Base-by-base conservation (phyloP, 2,888 invertebrate species). In the Bellardia pandia region DNA sequence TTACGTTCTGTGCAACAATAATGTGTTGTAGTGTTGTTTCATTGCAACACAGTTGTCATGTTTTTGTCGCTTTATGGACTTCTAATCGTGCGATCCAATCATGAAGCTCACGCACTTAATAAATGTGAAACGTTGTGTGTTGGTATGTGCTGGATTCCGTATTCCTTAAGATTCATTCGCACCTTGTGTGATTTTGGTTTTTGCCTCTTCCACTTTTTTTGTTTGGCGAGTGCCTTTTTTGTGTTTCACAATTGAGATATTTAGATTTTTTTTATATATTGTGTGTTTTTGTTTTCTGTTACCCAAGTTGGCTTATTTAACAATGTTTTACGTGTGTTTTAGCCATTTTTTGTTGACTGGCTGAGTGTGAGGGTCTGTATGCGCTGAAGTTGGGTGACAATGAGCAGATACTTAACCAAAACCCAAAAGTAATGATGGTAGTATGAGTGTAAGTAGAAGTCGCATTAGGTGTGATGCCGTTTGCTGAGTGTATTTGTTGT, bases 1-100 rank as follows among this genome's bases (percentile, higher is more conserved):
- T 16, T 40, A 1, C 23, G 23, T 23, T 40, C 14, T 64, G 42
- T 42, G n/a, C 11, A 42, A 16, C 23, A 66, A 66, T 66, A 45
- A 16, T 66, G 71, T 37, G 33, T n/a, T 53, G 53, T 60, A 30
- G 42, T 58, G 60, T 77, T 86, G 77, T 87, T 87, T 79, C 85
- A 81, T 79, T 85, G 81, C 83, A 86, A 88, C 86, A 88, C 86
- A 92, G 92, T 92, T 93, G 93, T 93, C 93, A 93, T 93, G 93
- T 93, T 93, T 93, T 93, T 93, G 93, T 93, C 93, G 93, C 92
- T 93, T 93, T 93, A 93, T 93, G 92, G 93, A 92, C 93, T 93
- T 93, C 93, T 93, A 93, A 93, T 93, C 93, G 93, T 85, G 92
- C 93, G 91, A 93, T 93, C 93, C 93, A 93, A 93, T 93, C 93